Percentiles rank a stretch among this genome's conserved stretches.
These are phyloP conservation scores for Melieria picta DNA, from an alignment of 2,888 invertebrate species.

Conservation along the genomic window DNA sequence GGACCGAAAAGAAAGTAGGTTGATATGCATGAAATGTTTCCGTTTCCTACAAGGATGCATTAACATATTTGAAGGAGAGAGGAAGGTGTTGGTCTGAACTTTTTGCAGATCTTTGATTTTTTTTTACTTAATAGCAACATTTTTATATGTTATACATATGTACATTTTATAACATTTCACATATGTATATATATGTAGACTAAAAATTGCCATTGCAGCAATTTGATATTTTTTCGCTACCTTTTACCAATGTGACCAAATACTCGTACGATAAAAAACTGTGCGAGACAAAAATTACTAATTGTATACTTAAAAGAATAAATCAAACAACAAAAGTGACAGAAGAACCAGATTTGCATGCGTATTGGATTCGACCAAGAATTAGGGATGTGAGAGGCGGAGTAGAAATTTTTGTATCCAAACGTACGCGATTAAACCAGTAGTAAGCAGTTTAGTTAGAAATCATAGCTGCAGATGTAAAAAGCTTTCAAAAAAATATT, in stretches of 20 bases:
- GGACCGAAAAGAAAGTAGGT: conserved; percentile 5
- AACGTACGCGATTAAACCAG: too few relatives aligned
- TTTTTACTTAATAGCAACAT: conserved; percentile 35
- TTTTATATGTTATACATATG: not conserved
- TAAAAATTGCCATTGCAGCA: not conserved
- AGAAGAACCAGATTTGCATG: too few relatives aligned
- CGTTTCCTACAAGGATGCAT: too few relatives aligned
- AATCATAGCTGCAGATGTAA: too few relatives aligned
- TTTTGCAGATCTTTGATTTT: conserved; percentile 42
- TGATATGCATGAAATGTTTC: not conserved
- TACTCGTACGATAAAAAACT: not conserved
- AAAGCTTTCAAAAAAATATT: too few relatives aligned
- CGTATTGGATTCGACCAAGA: too few relatives aligned
- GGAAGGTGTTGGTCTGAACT: conserved; percentile 52
- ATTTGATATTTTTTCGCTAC: not conserved
- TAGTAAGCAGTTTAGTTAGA: too few relatives aligned
- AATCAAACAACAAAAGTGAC: not conserved
- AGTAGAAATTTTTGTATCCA: too few relatives aligned
- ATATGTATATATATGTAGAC: not conserved
- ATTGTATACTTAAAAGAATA: conserved; percentile 8
- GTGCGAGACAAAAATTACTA: not conserved
- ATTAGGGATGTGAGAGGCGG: too few relatives aligned
- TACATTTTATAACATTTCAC: not conserved
- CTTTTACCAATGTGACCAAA: not conserved
- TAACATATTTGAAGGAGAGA: too few relatives aligned